Percentiles rank a stretch among this genome's conserved stretches.
Evolutionary conservation across 2,888 invertebrate species (phyloP).

Genomic region (Lasioglossum zephyrum): DNA sequence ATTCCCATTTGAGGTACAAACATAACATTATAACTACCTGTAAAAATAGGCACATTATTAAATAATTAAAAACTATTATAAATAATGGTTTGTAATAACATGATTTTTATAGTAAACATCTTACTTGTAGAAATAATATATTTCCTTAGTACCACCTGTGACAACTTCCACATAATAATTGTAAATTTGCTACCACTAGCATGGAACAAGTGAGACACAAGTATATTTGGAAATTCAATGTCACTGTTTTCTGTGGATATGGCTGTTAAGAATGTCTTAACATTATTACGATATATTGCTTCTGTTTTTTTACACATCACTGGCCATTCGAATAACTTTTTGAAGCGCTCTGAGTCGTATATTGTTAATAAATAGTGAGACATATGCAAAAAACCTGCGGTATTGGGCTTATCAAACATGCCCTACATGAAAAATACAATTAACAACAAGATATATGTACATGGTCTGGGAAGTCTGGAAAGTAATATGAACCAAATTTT

Average conservation of each 20-base stretch:
- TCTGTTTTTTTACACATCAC: conserved; percentile 79
- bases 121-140: conserved; percentile 75
- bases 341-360: conserved; percentile 76
- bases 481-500: too few species aligned
- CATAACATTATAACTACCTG: conserved; percentile 60
- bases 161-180: conserved; percentile 80
- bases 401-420: conserved; percentile 82
- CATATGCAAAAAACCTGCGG: conserved; percentile 78
- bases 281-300: conserved; percentile 78
- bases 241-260: conserved; percentile 78
- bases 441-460: neutral
- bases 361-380: conserved; percentile 79
- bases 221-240: conserved; percentile 77
- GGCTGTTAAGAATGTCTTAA: conserved; percentile 74
- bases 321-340: conserved; percentile 79
- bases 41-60: conserved; percentile 12
- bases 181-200: conserved; percentile 80
- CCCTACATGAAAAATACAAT: conserved; percentile 69
- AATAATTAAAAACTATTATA: neutral
- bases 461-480: neutral
- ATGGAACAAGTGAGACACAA: conserved; percentile 78
- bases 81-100: conserved; percentile 1
- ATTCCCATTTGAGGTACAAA: conserved; percentile 68
- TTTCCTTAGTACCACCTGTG: conserved; percentile 74
- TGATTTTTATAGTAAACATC: conserved; percentile 11